Evolutionary conservation across 1,140 invertebrate species (phyloP).

Genomic region (Drosophila pallidifrons): DNA sequence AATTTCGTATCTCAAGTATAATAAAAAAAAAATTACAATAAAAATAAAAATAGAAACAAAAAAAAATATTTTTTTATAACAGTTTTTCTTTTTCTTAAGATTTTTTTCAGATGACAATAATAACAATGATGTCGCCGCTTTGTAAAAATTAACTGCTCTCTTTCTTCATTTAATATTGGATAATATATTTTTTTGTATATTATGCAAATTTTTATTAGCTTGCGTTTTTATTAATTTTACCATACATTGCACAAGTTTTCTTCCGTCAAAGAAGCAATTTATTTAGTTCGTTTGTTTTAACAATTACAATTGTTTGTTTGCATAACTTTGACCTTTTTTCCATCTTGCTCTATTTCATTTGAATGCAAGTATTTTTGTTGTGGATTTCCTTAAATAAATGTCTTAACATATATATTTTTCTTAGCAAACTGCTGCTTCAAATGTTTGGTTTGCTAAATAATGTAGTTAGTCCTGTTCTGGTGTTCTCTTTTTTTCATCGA

Average conservation of each 20-base stretch:
- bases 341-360: not conserved
- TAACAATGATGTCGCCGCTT: slow-evolving; percentile 35
- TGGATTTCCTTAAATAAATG: slow-evolving; percentile 17
- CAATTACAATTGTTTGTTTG: slow-evolving; percentile 17
- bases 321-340: slow-evolving; percentile 6
- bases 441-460: slow-evolving; percentile 35
- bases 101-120: slow-evolving; percentile 36
- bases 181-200: slow-evolving; percentile 36
- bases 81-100: slow-evolving; percentile 28
- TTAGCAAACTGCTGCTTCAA: slow-evolving; percentile 27
- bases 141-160: slow-evolving; percentile 51
- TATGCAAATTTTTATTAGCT: slow-evolving; percentile 52
- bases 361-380: slow-evolving; percentile 19
- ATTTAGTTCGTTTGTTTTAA: slow-evolving; percentile 27
- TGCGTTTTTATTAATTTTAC: slow-evolving; percentile 45
- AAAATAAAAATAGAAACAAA: slow-evolving; percentile 13
- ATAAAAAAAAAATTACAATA: slow-evolving; percentile 52
- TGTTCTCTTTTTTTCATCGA: slow-evolving; percentile 26
- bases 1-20: slow-evolving; percentile 37
- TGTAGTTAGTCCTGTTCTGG: not conserved
- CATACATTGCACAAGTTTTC: slow-evolving; percentile 72
- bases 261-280: slow-evolving; percentile 47
- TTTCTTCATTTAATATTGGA: slow-evolving; percentile 30
- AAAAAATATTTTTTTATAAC: slow-evolving; percentile 26
- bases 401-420: slow-evolving; percentile 57